phyloP scores from a whole-genome alignment of 2,113 vertebrate species.

The Oryzias javanicus region DNA sequence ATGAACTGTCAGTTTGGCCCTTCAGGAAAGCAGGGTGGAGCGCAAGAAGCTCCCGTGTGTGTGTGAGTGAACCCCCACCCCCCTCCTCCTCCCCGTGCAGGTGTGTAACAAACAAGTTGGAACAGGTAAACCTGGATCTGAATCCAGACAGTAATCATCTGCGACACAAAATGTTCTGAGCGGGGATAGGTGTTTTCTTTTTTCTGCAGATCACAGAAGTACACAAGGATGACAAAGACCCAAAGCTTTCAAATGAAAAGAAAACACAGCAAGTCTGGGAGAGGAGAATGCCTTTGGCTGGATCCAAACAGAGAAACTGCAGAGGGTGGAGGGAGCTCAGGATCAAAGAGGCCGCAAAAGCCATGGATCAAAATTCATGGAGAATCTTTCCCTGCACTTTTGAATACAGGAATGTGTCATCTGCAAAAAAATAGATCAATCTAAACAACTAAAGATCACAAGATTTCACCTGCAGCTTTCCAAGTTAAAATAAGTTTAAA shows the following conservation, averaged over 20 bases:
- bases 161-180: background rate
- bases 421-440: background rate
- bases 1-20: conserved; percentile 56
- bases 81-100: conserved; percentile 16
- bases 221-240: background rate
- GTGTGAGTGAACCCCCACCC: conserved; percentile 8
- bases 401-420: conserved; percentile 37
- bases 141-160: conserved; percentile 19
- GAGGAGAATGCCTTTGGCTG: background rate
- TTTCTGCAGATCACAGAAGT: background rate
- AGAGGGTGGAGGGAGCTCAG: background rate
- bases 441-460: background rate
- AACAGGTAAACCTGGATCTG: conserved; percentile 53
- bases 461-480: background rate
- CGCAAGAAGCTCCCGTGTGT: conserved; percentile 2
- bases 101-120: conserved; percentile 51
- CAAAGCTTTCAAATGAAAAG: too few species aligned
- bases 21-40: conserved; percentile 52
- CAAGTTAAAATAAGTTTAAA: too few species aligned
- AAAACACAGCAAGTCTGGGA: too few species aligned
- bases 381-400: conserved; percentile 38
- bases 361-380: conserved; percentile 20
- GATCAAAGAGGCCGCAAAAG: conserved; percentile 1
- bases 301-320: conserved; percentile 11
- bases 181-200: conserved; percentile 4